A percentile compares a stretch with the other conserved stretches of the same genome.
Conservation (phyloP, 1,140 invertebrate genomes). For the Drosophila asahinai region DNA sequence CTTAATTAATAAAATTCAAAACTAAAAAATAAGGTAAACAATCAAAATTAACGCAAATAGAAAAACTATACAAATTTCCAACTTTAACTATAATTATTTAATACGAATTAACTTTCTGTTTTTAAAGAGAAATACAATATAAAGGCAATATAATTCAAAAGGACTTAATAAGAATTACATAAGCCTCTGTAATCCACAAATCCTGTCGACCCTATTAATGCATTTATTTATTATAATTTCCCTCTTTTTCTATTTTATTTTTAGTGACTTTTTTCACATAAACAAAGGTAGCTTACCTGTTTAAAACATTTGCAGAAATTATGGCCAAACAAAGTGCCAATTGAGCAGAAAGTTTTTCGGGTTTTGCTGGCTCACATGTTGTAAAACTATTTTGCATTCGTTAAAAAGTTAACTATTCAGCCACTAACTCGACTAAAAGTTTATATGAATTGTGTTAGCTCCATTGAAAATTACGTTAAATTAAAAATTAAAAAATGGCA, state of each 20-base stretch:
- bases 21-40: not conserved
- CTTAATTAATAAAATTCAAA: not conserved
- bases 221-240: not conserved
- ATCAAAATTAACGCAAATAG: no score
- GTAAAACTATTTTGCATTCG: constrained; percentile 27
- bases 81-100: not conserved
- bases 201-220: no score
- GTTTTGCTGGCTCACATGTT: not conserved
- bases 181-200: not conserved
- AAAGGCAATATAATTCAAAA: not conserved
- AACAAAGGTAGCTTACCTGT: not conserved
- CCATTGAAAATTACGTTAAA: not conserved
- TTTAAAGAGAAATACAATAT: not conserved
- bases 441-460: not conserved
- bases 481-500: not conserved
- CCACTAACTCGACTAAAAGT: not conserved
- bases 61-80: not conserved
- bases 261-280: not conserved
- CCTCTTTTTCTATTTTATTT: not conserved
- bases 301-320: constrained; percentile 5
- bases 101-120: not conserved
- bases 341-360: constrained; percentile 15
- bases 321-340: constrained; percentile 1
- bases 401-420: constrained; percentile 14
- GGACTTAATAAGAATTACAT: not conserved